Percentiles rank a stretch among this genome's conserved stretches.
phyloP scores from a whole-genome alignment of 1,140 invertebrate species.

The Panonychus citri region DNA sequence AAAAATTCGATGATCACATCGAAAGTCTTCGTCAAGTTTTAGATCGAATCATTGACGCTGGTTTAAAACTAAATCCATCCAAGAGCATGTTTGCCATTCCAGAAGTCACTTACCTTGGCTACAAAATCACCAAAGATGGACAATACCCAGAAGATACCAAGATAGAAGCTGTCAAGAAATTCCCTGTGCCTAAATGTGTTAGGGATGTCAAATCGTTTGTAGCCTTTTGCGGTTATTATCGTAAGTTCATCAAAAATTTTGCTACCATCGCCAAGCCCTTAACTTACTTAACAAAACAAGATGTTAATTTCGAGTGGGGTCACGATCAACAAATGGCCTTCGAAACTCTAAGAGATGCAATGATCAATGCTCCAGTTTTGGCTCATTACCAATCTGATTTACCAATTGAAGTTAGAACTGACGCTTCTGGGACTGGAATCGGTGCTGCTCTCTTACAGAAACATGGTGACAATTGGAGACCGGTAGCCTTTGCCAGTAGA shows the following conservation, averaged over 20 bases:
- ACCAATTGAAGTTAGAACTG: not conserved
- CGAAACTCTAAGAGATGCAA: not conserved
- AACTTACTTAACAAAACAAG: constrained; percentile 15
- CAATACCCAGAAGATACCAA: constrained; percentile 19
- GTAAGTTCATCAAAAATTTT: constrained; percentile 15
- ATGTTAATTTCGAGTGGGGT: constrained; percentile 4
- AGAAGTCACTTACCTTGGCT: constrained; percentile 8
- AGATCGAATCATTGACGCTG: constrained; percentile 5
- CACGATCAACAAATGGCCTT: constrained; percentile 7
- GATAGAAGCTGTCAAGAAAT: constrained; percentile 16
- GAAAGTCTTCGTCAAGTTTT: not conserved
- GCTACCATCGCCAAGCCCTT: constrained; percentile 19
- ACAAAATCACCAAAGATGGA: constrained; percentile 14
- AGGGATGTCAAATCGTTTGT: constrained; percentile 18
- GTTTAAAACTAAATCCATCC: constrained; percentile 1
- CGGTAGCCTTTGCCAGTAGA: not conserved
- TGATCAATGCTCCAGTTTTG: not conserved
- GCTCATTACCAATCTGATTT: not conserved
- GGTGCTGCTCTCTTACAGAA: constrained; percentile 26
- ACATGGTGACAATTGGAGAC: constrained; percentile 13
- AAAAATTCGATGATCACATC: not conserved
- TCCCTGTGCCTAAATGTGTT: constrained; percentile 14
- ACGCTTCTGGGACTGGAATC: constrained; percentile 24
- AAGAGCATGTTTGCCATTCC: constrained; percentile 7
- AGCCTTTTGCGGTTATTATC: not conserved